A percentile compares a stretch with the other conserved stretches of the same genome.
Evolutionary conservation across 2,113 vertebrate genomes (phyloP).

Genomic region (Myotis lucifugus): DNA sequence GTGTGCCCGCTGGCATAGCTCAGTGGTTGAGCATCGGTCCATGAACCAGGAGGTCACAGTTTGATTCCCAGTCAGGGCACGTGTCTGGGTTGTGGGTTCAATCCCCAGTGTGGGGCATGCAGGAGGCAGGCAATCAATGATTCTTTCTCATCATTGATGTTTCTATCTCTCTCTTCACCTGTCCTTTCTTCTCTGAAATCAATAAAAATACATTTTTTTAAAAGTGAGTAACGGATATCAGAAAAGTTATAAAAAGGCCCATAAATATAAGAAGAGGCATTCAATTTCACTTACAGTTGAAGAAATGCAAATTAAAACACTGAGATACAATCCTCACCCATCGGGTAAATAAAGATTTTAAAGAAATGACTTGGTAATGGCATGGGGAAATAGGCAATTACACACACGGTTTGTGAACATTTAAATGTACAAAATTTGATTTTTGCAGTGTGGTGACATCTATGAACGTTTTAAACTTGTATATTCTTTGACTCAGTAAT

Average conservation of each 20-base stretch:
- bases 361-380: background rate
- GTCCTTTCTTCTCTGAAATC: background rate
- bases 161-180: background rate
- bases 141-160: background rate
- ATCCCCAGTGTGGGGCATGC: background rate
- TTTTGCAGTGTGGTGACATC: background rate
- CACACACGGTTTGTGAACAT: background rate
- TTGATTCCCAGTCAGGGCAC: background rate
- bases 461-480: background rate
- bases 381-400: background rate
- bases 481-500: slow-evolving; percentile 12
- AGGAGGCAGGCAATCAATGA: background rate
- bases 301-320: background rate
- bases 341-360: background rate
- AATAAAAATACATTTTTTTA: no score
- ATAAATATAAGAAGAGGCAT: background rate
- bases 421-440: background rate
- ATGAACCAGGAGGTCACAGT: background rate
- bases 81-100: background rate
- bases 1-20: background rate
- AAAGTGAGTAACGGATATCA: background rate
- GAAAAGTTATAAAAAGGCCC: background rate
- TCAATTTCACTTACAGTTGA: background rate
- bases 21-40: background rate
- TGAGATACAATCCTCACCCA: background rate